A percentile compares a stretch with the other conserved stretches of the same genome.
Evolutionary conservation across 2,797 vertebrate species (phyloP).

Genomic region (Phataginus tricuspis): DNA sequence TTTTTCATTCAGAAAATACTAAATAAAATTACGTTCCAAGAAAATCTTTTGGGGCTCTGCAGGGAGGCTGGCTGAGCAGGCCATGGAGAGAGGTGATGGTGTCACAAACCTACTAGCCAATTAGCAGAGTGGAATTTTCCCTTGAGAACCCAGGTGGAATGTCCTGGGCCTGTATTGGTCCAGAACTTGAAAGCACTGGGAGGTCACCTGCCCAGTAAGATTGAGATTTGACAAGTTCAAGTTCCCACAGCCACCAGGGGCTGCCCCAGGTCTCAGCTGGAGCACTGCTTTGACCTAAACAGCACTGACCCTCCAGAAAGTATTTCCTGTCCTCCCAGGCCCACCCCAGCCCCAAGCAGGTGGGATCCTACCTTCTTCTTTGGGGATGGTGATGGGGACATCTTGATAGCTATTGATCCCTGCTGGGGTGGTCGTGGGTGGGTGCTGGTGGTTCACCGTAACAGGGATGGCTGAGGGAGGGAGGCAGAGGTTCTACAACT

Average conservation of each 20-base stretch:
- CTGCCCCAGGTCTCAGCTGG: not conserved
- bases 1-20: not conserved
- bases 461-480: not conserved
- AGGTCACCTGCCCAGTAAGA: not conserved
- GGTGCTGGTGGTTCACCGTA: constrained; percentile 60
- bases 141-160: not conserved
- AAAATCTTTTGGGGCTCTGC: not conserved
- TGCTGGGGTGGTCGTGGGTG: fast-evolving
- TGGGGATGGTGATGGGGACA: constrained; percentile 58
- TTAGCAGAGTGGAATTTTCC: not conserved
- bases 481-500: not conserved
- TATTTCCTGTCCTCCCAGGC: not conserved
- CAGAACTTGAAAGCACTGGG: not conserved
- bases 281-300: not conserved
- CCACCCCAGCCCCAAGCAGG: not conserved
- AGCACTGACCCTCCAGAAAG: not conserved
- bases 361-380: constrained; percentile 80
- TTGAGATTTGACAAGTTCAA: not conserved
- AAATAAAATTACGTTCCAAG: not conserved
- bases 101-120: not conserved
- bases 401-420: constrained; percentile 78
- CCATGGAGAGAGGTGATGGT: fast-evolving
- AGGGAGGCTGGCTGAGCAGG: not conserved
- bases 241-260: too few relatives aligned
- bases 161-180: not conserved